phyloP scores from a whole-genome alignment of 2,797 vertebrate species.

The Accipiter superciliosus region DNA sequence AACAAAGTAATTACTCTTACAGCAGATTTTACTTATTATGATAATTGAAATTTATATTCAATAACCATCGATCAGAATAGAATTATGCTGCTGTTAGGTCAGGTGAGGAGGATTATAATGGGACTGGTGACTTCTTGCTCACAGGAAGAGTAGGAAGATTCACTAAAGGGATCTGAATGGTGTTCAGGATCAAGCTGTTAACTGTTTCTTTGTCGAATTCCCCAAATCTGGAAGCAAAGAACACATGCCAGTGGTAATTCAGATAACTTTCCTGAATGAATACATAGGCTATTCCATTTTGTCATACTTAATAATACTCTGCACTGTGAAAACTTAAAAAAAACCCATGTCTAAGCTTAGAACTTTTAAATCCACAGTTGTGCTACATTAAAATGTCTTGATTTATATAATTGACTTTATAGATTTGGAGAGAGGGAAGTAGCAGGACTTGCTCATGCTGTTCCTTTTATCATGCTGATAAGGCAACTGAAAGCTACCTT shows the following conservation, averaged over 20 bases:
- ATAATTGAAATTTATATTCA: background rate
- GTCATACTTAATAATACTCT: background rate
- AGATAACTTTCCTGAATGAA: background rate
- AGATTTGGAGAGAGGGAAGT: background rate
- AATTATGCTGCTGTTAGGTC: background rate
- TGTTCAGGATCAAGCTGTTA: background rate
- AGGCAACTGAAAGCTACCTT: background rate
- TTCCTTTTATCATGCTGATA: background rate
- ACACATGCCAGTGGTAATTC: background rate
- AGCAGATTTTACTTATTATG: background rate
- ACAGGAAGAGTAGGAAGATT: background rate
- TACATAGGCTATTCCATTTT: background rate
- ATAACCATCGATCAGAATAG: background rate
- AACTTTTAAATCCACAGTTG: background rate
- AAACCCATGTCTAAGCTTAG: background rate
- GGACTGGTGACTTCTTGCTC: background rate
- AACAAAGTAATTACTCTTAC: background rate
- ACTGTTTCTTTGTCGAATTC: background rate
- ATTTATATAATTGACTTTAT: background rate
- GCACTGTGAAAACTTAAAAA: background rate
- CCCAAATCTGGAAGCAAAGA: background rate
- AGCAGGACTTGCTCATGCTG: background rate
- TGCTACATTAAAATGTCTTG: background rate
- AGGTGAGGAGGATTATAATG: background rate
- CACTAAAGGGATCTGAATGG: background rate